Evolutionary conservation across 1,140 invertebrate species (phyloP), one percentile per base, ranked within the genome.

Genomic region (Danaus plexippus): DNA sequence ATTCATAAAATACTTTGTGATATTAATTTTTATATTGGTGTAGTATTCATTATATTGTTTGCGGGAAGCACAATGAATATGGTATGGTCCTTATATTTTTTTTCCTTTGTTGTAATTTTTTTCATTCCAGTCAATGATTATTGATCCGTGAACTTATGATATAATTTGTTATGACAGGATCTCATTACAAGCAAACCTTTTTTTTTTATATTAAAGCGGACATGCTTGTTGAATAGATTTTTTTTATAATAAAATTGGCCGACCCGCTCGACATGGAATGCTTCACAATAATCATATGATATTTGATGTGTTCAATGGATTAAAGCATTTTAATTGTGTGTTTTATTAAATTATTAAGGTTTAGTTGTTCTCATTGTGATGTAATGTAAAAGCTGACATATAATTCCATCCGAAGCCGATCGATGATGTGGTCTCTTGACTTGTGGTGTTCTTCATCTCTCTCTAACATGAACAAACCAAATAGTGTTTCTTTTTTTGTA

Each of bases 111-210:
- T 71, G 69, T 74, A 15, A 80, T 78, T 75, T 67, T 68, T 63
- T 71, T 64, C 72, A 67, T 65, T 5, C 15, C 15, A 15, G 4
- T 32, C 22, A 32, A 63, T 71, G 70, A 59, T 80, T 71, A 84
- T 78, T 84, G 73, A 80, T 73, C 61, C 59, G 54, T 81, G 67
- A 73, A 85, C 75, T 83, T 84, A 85, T 85, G 82, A 82, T 84
- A 72, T 80, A 73, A 85, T 82, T 71, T 78, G 79, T 85, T 85
- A 75, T 83, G 82, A 82, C 82, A 83, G 77, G 74, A 68, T 75
- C 73, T 73, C 73, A 80, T 75, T 80, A 73, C 76, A 57, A 61
- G 54, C 51, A 69, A 67, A 74, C 54, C 70, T 65, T 71, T 71
- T 32, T 69, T 66, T 70, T 64, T 41, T 67, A 44, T 52, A 61